Evolutionary conservation across 2,888 invertebrate genomes (phyloP), one percentile per base, ranked within the genome.

Genomic region (Azorinus chamasolen): DNA sequence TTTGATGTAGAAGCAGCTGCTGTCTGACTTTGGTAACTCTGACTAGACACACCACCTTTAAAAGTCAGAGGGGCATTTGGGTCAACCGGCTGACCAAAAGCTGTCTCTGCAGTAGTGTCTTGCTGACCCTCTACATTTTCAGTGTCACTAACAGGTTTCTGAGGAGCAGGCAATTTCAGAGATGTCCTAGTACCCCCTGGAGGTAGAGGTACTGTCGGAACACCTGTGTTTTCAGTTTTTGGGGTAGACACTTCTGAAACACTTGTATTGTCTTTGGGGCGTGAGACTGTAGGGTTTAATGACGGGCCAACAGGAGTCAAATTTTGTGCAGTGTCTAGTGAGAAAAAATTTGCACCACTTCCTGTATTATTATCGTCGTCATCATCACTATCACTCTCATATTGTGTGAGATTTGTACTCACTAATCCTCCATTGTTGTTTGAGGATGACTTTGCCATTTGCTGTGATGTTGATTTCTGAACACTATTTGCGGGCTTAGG

Each of bases 341-440:
- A 84, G 51, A 87, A 88, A 70, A 88, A 88, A 65, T 77, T 85
- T 32, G 5, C 46, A 68, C 71, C 43, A 77, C 57, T 68, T 55
- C 64, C 27, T 18, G 32, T 48, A 58, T 32, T 53, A 51, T 54
- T 46, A 18, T 69, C 83, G 18, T 80, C 84, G 39, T 84, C 83
- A 51, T 84, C 84, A 59, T 88, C 88, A 85, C 88, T 88, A 63
- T 88, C 88, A 75, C 85, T 86, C n/a, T 83, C 83, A 70, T 86
- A 85, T 8, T 71, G 69, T 27, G 82, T 79, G 53, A 82, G 66
- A 48, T 69, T 73, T 54, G 69, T 24, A 50, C 27, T 48, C 24
- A 62, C 27, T 20, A 43, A 61, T 55, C 24, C 45, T 4, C 39
- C 27, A 24, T 51, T 68, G 46, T 61, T 48, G n/a, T 25, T 8